Conservation (phyloP, 2,797 vertebrate genomes). For the Acipenser transmontanus region DNA sequence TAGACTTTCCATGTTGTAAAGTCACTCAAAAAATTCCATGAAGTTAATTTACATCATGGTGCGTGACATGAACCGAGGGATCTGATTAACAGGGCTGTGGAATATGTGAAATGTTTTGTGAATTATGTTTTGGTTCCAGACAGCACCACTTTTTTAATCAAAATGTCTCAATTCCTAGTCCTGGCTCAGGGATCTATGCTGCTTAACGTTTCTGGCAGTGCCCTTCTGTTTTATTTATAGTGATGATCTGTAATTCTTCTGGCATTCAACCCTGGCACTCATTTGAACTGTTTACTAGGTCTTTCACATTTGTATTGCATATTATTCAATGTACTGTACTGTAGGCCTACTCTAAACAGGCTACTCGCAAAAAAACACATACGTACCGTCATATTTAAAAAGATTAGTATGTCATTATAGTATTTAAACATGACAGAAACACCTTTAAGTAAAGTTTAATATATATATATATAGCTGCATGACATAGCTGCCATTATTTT, state of each 20-base stretch:
- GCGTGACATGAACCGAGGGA: slow-evolving; percentile 1
- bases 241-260: slow-evolving; percentile 8
- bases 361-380: no score
- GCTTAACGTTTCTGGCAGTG: not conserved
- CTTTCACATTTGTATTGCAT: no score
- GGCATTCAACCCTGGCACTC: no score
- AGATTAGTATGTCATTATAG: no score
- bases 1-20: not conserved
- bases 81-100: not conserved
- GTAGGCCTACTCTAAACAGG: no score
- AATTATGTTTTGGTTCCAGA: not conserved
- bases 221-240: slow-evolving; percentile 10
- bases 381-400: no score
- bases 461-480: no score
- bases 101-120: not conserved
- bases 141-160: not conserved
- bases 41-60: not conserved
- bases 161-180: not conserved
- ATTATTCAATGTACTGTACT: no score
- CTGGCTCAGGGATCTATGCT: not conserved
- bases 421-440: no score
- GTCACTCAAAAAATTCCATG: not conserved
- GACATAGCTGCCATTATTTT: no score
- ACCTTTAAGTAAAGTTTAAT: no score
- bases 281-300: no score